Base-by-base conservation (phyloP, 2,888 invertebrate species). In the Drosophila meridionalis region DNA sequence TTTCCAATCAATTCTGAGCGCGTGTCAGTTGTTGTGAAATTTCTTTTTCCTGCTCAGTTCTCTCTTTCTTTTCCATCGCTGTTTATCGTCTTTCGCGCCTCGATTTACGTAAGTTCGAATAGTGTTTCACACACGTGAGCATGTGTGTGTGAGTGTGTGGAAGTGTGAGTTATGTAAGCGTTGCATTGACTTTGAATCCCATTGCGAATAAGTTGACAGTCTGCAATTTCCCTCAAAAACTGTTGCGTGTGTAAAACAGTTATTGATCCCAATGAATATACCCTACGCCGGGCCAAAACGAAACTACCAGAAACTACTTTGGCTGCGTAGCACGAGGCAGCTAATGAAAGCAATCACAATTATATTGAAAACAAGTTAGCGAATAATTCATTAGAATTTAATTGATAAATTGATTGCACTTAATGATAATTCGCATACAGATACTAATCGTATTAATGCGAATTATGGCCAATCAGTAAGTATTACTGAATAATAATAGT, bases 121-220 rank as follows among this genome's bases (percentile, higher is more conserved):
- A 32, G 52, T 55, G 55, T 66, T 75, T 62, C n/a, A 57, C n/a
- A 28, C 47, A n/a, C 9, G 36, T 47, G 58, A 42, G 42, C n/a
- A 9, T 34, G 26, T 14, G 32, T 12, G 26, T 38, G 28, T 32
- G 20, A n/a, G 42, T 43, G 43, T 14, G 30, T 12, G n/a, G 28
- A 14, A 14, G 9, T 42, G 40, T 32, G 38, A 58, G 45, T 87
- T 89, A 85, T 82, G 69, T 87, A 87, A 87, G 82, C 77, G 62
- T 84, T 80, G 72, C 89, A 83, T 84, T 87, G 84, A 84, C 89
- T 89, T 85, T 84, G 82, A 81, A 72, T 78, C 67, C 62, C 64
- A 83, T 43, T 66, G 58, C 64, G 55, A 66, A 73, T 78, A 78
- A 69, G 73, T 83, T 70, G 71, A 83, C 83, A 86, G 65, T 66